These are phyloP conservation scores for Oenanthe melanoleuca DNA, from an alignment of 2,113 vertebrate genomes.

Conservation along the genomic window DNA sequence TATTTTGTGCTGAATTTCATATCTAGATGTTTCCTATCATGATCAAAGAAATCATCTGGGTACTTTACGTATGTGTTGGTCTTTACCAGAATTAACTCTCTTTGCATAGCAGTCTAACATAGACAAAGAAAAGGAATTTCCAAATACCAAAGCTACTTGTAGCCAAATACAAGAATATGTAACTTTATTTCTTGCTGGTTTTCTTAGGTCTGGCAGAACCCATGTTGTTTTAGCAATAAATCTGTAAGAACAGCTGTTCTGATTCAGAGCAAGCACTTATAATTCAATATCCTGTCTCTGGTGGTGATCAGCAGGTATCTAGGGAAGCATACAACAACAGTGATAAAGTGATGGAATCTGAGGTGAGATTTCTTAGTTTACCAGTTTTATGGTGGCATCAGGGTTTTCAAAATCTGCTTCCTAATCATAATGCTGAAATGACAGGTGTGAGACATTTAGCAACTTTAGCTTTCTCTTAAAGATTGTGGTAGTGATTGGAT, in stretches of 20 bases:
- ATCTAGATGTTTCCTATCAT: background rate
- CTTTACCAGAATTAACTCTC: background rate
- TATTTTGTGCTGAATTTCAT: background rate
- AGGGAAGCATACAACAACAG: background rate
- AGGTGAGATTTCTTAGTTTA: background rate
- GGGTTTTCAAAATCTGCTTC: background rate
- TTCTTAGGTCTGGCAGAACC: background rate
- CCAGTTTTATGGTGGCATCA: background rate
- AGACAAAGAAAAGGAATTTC: background rate
- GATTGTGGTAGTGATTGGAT: background rate
- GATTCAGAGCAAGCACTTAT: background rate
- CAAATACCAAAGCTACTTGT: background rate
- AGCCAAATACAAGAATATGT: background rate
- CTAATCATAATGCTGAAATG: background rate
- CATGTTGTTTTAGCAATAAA: background rate
- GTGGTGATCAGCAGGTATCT: background rate
- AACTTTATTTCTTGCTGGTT: background rate
- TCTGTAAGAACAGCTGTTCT: background rate
- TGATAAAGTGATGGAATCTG: background rate
- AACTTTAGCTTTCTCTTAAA: background rate
- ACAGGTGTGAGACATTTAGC: background rate
- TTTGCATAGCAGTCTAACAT: background rate
- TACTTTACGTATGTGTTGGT: background rate
- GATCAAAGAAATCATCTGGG: background rate
- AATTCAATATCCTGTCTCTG: conserved; percentile 20